Evolutionary conservation across 2,888 invertebrate genomes (phyloP), one percentile per base, ranked within the genome.

Genomic region (Morpho deidamia): DNA sequence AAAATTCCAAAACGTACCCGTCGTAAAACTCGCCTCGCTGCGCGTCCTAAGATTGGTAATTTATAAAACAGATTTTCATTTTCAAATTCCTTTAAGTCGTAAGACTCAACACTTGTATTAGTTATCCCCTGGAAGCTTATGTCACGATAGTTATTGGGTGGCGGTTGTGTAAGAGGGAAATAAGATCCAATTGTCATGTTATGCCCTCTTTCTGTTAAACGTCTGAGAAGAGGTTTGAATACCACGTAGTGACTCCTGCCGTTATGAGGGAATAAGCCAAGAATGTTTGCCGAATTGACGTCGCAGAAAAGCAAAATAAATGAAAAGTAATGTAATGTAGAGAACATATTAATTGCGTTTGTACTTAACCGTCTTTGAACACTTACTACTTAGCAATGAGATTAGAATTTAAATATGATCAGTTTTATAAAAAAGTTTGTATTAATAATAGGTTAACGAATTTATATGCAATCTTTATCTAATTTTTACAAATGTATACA

Each of bases 181-280:
- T 81, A 80, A 1, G 87, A 88, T 2, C 90, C 65, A 1, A 91
- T 83, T 10, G 90, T 90, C 1, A 91, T 62, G 7, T 90, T 71
- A 63, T 92, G 91, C 1, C 91, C 91, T 7, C 83, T 76, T 9
- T 65, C 64, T 0, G 83, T 84, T 35, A 92, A 64, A 53, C 77
- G 82, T 14, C 74, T 73, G 10, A 91, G 58, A 8, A 91, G 65
- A 0, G 81, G 78, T 49, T 81, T 74, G 60, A 90, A 90, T 2
- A 90, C 84, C 49, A 81, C 72, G 57, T 89, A 90, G 61, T 92
- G 92, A 53, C 91, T 92, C 55, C 81, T 83, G 0, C 89, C 89
- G 0, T 78, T 71, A 56, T 90, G 81, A 0, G 84, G 82, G 60
- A 91, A 90, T 0, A 90, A 59, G 1, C 78, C 90, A 8, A 91